These are phyloP conservation scores for Andinoacara biseriatus DNA, from an alignment of 2,113 vertebrate species.

Conservation along the genomic window DNA sequence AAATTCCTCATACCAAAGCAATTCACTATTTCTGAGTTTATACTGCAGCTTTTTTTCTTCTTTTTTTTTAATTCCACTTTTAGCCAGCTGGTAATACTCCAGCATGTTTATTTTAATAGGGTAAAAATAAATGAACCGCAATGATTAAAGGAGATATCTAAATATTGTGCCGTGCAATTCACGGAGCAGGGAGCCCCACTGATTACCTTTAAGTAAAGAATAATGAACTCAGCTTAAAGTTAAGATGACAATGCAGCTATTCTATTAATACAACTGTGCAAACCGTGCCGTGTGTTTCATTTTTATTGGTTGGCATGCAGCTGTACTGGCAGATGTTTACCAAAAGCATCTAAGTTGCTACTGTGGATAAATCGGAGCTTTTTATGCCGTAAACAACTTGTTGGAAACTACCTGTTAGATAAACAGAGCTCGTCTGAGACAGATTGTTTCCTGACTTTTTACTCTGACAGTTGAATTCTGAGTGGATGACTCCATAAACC, in stretches of 20 bases:
- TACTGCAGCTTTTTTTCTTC: constrained; percentile 30
- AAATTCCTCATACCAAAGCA: constrained; percentile 73
- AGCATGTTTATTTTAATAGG: constrained; percentile 72
- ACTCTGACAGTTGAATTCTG: constrained; percentile 19
- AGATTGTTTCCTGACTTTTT: constrained; percentile 39
- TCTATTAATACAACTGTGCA: constrained; percentile 42
- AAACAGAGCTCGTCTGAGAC: constrained; percentile 13
- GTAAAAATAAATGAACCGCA: constrained; percentile 77
- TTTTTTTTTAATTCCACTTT: constrained; percentile 41
- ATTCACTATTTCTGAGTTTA: constrained; percentile 55
- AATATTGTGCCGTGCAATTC: constrained; percentile 68
- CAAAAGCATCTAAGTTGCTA: not conserved
- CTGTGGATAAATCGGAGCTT: not conserved
- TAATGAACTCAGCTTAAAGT: constrained; percentile 69
- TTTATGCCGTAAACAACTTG: not conserved
- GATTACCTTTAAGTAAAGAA: constrained; percentile 80
- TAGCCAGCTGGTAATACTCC: constrained; percentile 78
- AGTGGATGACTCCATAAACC: constrained; percentile 50
- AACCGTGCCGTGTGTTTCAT: not conserved
- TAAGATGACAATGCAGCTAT: constrained; percentile 66
- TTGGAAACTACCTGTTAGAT: constrained; percentile 19
- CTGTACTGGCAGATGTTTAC: not conserved
- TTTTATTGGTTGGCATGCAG: constrained; percentile 16
- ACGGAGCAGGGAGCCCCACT: constrained; percentile 57
- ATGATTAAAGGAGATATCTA: constrained; percentile 80